phyloP scores from a whole-genome alignment of 2,113 vertebrate species.

The Propithecus coquereli region DNA sequence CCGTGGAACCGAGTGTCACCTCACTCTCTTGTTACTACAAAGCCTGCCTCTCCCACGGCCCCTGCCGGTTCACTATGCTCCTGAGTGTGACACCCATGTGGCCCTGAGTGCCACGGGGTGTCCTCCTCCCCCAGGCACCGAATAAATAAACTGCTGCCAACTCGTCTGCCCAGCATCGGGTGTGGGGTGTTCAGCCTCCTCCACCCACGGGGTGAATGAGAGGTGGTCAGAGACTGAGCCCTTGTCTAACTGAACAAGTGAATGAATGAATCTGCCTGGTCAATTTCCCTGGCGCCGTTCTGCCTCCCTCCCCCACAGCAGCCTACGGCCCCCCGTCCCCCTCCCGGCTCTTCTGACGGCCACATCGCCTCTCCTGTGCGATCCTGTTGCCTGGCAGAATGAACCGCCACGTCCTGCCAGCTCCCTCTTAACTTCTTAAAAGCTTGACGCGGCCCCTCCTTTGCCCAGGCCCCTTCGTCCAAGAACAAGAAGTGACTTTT shows the following conservation, averaged over 20 bases:
- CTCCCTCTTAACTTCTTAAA: not conserved
- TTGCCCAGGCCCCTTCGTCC: not conserved
- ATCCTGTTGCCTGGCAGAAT: not conserved
- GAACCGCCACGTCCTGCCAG: not conserved
- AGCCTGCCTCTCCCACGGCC: not conserved
- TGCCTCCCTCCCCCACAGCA: not conserved
- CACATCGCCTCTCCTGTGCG: not conserved
- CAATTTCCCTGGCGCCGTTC: accelerated
- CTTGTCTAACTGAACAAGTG: not conserved
- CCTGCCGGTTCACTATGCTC: not conserved
- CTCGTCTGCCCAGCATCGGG: accelerated
- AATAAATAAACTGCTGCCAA: not conserved
- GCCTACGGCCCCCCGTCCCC: not conserved
- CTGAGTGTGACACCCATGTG: accelerated
- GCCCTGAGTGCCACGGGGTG: accelerated
- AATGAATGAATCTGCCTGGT: not conserved
- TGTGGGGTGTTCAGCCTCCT: accelerated
- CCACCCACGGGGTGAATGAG: accelerated
- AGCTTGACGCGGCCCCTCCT: not conserved
- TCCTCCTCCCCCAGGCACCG: not conserved
- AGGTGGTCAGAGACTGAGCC: no score
- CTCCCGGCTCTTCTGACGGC: not conserved
- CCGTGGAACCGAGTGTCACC: accelerated
- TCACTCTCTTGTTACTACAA: accelerated
- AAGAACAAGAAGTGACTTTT: conserved; percentile 26